Base-by-base conservation (phyloP, 2,888 invertebrate species). In the Nomada goodeniana region DNA sequence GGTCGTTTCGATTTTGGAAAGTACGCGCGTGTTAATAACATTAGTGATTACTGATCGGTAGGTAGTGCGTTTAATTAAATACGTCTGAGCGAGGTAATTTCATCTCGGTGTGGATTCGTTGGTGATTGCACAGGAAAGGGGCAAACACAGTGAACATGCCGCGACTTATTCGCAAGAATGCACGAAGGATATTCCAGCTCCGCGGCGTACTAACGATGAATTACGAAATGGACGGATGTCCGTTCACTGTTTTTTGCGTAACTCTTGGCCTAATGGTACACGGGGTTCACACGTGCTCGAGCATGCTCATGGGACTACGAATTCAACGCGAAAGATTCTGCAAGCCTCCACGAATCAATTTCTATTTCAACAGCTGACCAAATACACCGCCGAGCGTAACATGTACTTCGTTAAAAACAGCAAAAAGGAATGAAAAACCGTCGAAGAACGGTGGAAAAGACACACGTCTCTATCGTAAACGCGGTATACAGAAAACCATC, bases 181-280 rank as follows among this genome's bases (percentile, higher is more conserved):
- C 47, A 68, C 26, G 44, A 26, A 20, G 75, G 68, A 81, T 68
- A 81, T 68, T 71, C 70, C 75, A 81, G 68, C 69, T 59, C 57
- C 36, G 0, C 23, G 44, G 50, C 52, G n/a, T 63, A 75, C 67
- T 63, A 50, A 64, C 73, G 61, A 64, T 29, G 73, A 65, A 73
- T 80, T 67, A 61, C 65, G 69, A 80, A 80, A 81, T 60, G 72
- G n/a, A 69, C 72, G 72, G 81, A 80, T 65, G 68, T 80, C 72
- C 73, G 81, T 80, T 73, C 73, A 53, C 59, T 20, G 59, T 20
- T 80, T 81, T 78, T 81, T 63, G 52, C 63, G 67, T 72, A 72
- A 80, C 72, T 55, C 42, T 36, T 55, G 26, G 2, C 5, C 36
- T 20, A 47, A 53, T 23, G 44, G 36, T 15, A 20, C 26, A 59